A percentile compares a stretch with the other conserved stretches of the same genome.
Conservation (phyloP, 2,113 vertebrate genomes). For the Hemicordylus capensis region DNA sequence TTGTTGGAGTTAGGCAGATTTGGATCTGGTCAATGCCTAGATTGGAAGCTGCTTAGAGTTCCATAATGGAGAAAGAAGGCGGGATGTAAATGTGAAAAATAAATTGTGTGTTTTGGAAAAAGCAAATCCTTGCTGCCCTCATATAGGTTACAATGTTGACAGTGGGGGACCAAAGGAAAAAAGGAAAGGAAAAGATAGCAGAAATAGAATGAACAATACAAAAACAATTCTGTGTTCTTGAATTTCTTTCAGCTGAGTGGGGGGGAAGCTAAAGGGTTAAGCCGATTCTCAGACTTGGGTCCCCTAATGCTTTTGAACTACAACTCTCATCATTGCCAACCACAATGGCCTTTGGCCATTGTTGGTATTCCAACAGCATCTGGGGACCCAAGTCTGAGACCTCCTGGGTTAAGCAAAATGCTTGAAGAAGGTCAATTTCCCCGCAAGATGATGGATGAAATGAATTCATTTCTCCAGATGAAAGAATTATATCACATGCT, state of each 20-base stretch:
- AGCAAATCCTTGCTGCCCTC: no score
- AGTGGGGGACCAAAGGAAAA: not conserved
- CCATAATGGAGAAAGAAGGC: not conserved
- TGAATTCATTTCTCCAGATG: not conserved
- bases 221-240: not conserved
- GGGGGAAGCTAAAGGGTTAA: no score
- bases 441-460: not conserved
- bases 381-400: no score
- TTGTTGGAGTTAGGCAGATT: not conserved
- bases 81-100: not conserved
- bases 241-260: not conserved
- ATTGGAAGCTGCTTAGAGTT: not conserved
- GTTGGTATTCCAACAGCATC: no score
- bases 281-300: no score
- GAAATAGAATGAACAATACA: not conserved
- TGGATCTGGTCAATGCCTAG: not conserved
- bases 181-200: not conserved
- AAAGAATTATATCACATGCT: not conserved
- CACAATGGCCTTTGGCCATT: no score
- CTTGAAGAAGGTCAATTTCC: not conserved
- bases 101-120: no score
- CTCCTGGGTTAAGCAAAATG: no score
- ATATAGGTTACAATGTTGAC: not conserved
- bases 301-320: no score
- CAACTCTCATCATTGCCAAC: no score